Percentiles rank a stretch among this genome's conserved stretches.
phyloP scores from a whole-genome alignment of 2,888 invertebrate species.

The Melinaea marsaeus region DNA sequence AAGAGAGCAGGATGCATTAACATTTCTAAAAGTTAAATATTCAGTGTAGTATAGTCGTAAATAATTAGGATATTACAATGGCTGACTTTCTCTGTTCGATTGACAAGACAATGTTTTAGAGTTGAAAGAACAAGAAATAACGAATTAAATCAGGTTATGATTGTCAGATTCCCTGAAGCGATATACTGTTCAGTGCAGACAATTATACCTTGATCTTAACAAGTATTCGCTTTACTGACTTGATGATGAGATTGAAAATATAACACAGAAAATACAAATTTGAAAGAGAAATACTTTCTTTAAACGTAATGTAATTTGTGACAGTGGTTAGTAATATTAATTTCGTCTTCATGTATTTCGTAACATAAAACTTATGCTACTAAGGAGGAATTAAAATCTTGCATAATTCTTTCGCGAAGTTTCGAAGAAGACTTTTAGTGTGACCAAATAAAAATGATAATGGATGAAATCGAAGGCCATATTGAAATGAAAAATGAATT shows the following conservation, averaged over 20 bases:
- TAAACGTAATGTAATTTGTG: too few relatives aligned
- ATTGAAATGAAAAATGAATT: too few relatives aligned
- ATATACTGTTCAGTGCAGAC: slow-evolving; percentile 45
- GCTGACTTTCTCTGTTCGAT: slow-evolving; percentile 28
- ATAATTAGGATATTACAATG: slow-evolving; percentile 29
- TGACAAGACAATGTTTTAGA: slow-evolving; percentile 6
- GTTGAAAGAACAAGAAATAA: slow-evolving; percentile 20
- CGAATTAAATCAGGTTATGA: slow-evolving; percentile 41
- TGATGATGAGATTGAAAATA: slow-evolving; percentile 18
- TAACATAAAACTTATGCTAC: too few relatives aligned
- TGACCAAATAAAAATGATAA: too few relatives aligned
- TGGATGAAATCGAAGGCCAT: too few relatives aligned
- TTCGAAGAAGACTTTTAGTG: too few relatives aligned
- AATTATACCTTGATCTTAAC: slow-evolving; percentile 21
- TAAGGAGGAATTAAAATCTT: too few relatives aligned
- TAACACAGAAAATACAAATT: slow-evolving; percentile 2
- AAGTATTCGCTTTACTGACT: slow-evolving; percentile 27
- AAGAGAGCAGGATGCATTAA: slow-evolving; percentile 24
- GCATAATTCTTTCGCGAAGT: too few relatives aligned
- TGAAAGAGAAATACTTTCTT: background rate
- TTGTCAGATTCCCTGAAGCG: slow-evolving; percentile 54
- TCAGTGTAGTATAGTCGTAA: slow-evolving; percentile 24
- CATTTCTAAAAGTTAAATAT: slow-evolving; percentile 15
- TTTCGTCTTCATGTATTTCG: too few relatives aligned
- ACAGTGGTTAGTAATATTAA: too few relatives aligned